These are phyloP conservation scores for Aramus guarauna DNA, from an alignment of 2,113 vertebrate genomes.

Conservation along the genomic window DNA sequence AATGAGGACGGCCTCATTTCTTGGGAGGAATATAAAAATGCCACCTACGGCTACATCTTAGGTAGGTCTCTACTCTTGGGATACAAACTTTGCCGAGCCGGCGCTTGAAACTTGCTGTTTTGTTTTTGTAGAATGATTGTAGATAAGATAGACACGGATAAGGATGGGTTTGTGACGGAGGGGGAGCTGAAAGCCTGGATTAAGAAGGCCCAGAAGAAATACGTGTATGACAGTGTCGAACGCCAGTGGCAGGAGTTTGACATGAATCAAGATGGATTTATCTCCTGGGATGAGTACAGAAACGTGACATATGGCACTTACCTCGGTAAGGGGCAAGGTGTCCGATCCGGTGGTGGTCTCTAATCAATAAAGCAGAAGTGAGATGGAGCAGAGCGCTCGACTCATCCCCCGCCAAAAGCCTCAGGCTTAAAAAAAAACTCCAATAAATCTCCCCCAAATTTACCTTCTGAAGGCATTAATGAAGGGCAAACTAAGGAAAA, in stretches of 20 bases:
- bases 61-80: conserved; percentile 75
- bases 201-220: conserved; percentile 79
- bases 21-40: conserved; percentile 98
- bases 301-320: conserved; percentile 84
- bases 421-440: neutral
- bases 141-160: conserved; percentile 80
- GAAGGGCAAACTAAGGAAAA: neutral
- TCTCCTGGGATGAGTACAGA: conserved; percentile 87
- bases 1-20: conserved; percentile 88
- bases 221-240: conserved; percentile 78
- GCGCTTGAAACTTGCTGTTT: conserved; percentile 65
- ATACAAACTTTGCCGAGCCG: neutral
- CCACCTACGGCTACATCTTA: conserved; percentile 93
- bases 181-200: conserved; percentile 83
- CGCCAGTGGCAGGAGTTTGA: conserved; percentile 81
- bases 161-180: conserved; percentile 80
- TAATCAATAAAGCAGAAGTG: conserved; percentile 50
- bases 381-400: neutral
- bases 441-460: neutral
- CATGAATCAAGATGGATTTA: conserved; percentile 74
- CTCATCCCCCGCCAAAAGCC: no score
- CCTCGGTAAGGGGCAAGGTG: conserved; percentile 79
- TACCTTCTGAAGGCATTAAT: neutral
- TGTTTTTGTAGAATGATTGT: conserved; percentile 80
- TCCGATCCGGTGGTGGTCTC: neutral